Evolutionary conservation across 2,797 vertebrate genomes (phyloP).

Genomic region (Enteromius radiatus): DNA sequence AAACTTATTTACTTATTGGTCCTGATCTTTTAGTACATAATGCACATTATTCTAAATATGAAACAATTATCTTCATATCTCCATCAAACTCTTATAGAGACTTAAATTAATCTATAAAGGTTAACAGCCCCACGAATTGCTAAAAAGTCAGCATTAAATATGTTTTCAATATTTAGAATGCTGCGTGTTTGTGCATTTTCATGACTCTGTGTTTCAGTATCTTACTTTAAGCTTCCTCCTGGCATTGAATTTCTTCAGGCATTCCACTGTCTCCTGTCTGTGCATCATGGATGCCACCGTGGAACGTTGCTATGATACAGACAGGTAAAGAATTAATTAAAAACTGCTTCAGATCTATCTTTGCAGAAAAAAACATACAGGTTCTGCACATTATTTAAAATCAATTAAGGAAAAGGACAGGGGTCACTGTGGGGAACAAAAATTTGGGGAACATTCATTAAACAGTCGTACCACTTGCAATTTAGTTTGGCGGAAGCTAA

Average conservation of each 20-base stretch:
- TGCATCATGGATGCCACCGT: conserved; percentile 99
- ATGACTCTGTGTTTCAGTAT: not conserved
- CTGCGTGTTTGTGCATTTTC: not conserved
- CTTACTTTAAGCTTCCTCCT: conserved; percentile 94
- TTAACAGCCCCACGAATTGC: not conserved
- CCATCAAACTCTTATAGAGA: not conserved
- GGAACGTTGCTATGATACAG: conserved; percentile 88
- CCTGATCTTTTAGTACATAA: not conserved
- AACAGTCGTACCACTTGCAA: not conserved
- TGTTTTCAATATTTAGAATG: not conserved
- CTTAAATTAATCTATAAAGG: not conserved
- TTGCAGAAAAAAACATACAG: not conserved
- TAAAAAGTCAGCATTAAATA: not conserved
- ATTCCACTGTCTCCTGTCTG: conserved; percentile 97
- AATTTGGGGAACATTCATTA: not conserved
- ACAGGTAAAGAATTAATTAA: not conserved
- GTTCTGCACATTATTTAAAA: not conserved
- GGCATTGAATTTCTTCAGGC: conserved; percentile 97
- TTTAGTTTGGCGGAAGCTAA: not conserved
- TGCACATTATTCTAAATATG: not conserved
- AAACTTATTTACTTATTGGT: not conserved
- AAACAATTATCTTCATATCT: not conserved
- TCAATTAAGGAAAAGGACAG: not conserved
- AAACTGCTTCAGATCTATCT: not conserved
- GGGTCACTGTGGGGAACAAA: not conserved